Base-by-base conservation (phyloP, 2,113 vertebrate genomes). In the Labeo catla region DNA sequence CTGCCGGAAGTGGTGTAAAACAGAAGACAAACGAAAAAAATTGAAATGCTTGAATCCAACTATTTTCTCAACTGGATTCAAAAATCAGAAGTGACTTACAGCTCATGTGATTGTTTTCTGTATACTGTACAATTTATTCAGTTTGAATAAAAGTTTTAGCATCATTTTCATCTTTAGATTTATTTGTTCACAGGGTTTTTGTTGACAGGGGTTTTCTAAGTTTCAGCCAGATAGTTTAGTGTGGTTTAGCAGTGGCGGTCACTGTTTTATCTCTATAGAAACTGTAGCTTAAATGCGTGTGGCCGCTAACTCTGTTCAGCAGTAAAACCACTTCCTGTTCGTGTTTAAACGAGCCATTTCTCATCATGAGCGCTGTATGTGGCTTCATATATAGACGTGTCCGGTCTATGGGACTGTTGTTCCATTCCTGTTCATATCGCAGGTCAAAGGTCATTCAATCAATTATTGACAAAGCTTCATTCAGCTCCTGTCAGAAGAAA, bases 291-390 rank as follows among this genome's bases (percentile, higher is more conserved):
- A 21, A 8, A 47, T 9, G 10, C 4, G 0, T 4, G 21, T 50
- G 11, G 8, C 73, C 2, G 2, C 45, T 45, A 50, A 6, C 73
- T 28, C 47, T 50, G 73, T 12, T 76, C 73, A 50, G n/a, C 21
- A 76, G 73, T 76, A 12, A 76, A 76, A 76, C 73, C 73, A 76
- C 73, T 76, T 76, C 73, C 73, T 76, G 73, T 50, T 50, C 21
- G 12, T 6, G 47, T 76, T 47, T 76, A n/a, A 76, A 5, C 3
- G 1, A 76, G 73, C 3, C 6, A 76, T 50, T 23, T 76, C 73
- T 50, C 45, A 76, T 49, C 73, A 15, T 12, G 5, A 76, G 9
- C 2, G n/a, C n/a, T 28, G n/a, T 28, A 0, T 76, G 10, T 50
- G 47, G 73, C n/a, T 23, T 49, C 3, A 28, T 0, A n/a, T 13